Conservation (phyloP, 2,797 vertebrate genomes). For the Otolemur crassicaudatus region DNA sequence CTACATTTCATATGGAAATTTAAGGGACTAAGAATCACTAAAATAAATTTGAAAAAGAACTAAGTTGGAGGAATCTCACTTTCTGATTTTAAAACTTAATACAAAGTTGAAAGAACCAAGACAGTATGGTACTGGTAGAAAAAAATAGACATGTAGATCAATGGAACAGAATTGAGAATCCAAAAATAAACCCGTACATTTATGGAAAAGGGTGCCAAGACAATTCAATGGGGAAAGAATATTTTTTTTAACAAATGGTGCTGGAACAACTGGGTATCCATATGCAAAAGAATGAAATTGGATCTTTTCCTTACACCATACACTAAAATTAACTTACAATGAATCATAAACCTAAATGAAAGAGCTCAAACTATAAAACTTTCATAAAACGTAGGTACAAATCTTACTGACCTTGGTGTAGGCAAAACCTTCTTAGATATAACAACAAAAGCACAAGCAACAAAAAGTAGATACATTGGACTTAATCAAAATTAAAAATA, state of each 20-base stretch:
- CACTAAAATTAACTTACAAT: conserved; percentile 5
- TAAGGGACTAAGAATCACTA: conserved; percentile 8
- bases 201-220: neutral
- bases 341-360: neutral
- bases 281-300: neutral
- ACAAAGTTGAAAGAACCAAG: neutral
- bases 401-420: neutral
- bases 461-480: neutral
- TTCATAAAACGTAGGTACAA: neutral
- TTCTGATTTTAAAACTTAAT: conserved; percentile 38
- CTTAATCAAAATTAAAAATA: neutral
- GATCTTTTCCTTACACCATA: neutral
- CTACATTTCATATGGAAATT: conserved; percentile 58
- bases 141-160: neutral
- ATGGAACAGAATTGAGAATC: neutral
- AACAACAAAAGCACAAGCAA: neutral
- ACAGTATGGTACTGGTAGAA: neutral
- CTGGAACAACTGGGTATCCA: neutral
- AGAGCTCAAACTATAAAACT: neutral
- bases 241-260: conserved; percentile 55
- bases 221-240: neutral
- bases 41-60: conserved; percentile 58
- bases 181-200: conserved; percentile 40
- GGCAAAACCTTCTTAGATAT: neutral
- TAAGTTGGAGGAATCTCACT: conserved; percentile 18